A percentile compares a stretch with the other conserved stretches of the same genome.
These are phyloP conservation scores for Lithophane ornitopus DNA, from an alignment of 2,888 invertebrate genomes.

Conservation along the genomic window DNA sequence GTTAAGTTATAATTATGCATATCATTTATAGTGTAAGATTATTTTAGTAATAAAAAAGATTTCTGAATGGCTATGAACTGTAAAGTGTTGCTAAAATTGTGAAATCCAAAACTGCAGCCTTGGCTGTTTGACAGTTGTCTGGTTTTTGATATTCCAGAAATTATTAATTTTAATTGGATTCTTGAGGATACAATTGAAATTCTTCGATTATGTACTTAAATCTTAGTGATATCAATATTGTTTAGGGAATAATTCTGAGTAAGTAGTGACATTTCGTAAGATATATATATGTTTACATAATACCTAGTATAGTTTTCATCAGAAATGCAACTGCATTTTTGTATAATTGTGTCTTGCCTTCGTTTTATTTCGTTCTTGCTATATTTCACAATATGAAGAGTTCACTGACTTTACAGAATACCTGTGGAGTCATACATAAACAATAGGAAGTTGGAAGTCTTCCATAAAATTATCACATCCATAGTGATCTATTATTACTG, in stretches of 20 bases:
- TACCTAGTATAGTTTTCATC: conserved; percentile 61
- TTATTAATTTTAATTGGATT: conserved; percentile 36
- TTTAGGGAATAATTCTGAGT: conserved; percentile 37
- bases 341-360: background rate
- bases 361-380: background rate
- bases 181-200: conserved; percentile 13
- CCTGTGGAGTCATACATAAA: conserved; percentile 51
- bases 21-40: conserved; percentile 31
- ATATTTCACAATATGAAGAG: conserved; percentile 17
- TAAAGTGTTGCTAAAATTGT: conserved; percentile 49
- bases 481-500: background rate
- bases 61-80: conserved; percentile 17
- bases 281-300: conserved; percentile 79
- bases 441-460: conserved; percentile 51
- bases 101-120: conserved; percentile 68
- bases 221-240: conserved; percentile 12
- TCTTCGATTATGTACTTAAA: conserved; percentile 8
- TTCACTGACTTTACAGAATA: conserved; percentile 43
- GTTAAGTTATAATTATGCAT: conserved; percentile 68
- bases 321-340: conserved; percentile 38
- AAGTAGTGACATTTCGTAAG: conserved; percentile 65
- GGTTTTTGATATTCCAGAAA: conserved; percentile 58
- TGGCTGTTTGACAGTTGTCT: conserved; percentile 72
- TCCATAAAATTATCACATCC: conserved; percentile 26
- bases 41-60: background rate